Evolutionary conservation across 2,797 vertebrate species (phyloP).

Genomic region (Taeniopygia guttata): DNA sequence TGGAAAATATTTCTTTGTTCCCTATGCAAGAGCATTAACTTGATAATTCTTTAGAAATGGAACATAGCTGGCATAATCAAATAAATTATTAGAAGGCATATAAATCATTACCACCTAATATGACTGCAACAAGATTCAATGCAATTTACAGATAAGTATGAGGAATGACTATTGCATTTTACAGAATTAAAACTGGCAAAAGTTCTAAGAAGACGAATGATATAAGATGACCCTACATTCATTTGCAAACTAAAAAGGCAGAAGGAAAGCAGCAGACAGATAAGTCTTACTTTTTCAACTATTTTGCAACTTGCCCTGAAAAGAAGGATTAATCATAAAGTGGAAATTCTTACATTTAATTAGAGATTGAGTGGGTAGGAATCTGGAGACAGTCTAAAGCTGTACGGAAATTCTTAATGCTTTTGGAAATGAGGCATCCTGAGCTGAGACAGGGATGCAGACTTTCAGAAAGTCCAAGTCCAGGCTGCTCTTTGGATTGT

Average conservation of each 20-base stretch:
- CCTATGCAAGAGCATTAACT: slow-evolving; percentile 61
- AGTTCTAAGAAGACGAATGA: slow-evolving; percentile 82
- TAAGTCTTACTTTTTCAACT: slow-evolving; percentile 62
- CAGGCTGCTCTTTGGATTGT: not conserved
- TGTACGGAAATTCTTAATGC: not conserved
- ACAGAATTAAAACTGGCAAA: slow-evolving; percentile 81
- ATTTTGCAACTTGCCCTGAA: slow-evolving; percentile 43
- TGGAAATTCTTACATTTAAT: slow-evolving; percentile 61
- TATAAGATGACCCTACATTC: slow-evolving; percentile 57
- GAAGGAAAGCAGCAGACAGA: slow-evolving; percentile 52
- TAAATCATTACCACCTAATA: slow-evolving; percentile 77
- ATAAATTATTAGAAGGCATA: slow-evolving; percentile 76
- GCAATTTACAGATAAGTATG: slow-evolving; percentile 80
- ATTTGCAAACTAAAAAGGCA: slow-evolving; percentile 66
- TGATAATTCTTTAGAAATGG: slow-evolving; percentile 69
- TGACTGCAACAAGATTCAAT: slow-evolving; percentile 76
- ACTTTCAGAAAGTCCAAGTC: not conserved
- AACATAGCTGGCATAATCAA: slow-evolving; percentile 74
- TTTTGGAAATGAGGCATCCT: not conserved
- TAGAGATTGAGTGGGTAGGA: slow-evolving; percentile 45
- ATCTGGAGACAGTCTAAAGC: slow-evolving; percentile 13
- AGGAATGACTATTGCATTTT: slow-evolving; percentile 75
- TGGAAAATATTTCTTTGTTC: slow-evolving; percentile 68
- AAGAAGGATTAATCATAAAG: slow-evolving; percentile 60
- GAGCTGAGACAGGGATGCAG: not conserved